phyloP scores from a whole-genome alignment of 2,113 vertebrate genomes.

The Xiphophorus couchianus region DNA sequence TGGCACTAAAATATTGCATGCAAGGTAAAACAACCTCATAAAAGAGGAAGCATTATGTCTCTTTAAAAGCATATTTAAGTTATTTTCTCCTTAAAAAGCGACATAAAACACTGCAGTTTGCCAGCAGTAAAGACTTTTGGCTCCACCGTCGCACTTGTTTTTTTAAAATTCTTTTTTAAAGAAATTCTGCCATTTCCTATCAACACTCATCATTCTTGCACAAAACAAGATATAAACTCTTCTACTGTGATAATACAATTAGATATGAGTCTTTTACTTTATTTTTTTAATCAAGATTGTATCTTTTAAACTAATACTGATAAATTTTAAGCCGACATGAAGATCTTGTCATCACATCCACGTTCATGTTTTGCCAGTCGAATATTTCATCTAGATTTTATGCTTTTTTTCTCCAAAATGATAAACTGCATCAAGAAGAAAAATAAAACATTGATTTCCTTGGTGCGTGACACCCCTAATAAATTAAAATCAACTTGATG shows the following conservation, averaged over 20 bases:
- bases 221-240: background rate
- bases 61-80: background rate
- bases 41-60: no score
- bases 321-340: background rate
- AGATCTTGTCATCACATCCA: background rate
- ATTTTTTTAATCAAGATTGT: background rate
- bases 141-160: background rate
- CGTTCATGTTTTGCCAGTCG: background rate
- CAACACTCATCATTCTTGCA: background rate
- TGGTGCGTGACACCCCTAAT: slow-evolving; percentile 16
- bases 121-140: background rate
- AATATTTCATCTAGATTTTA: slow-evolving; percentile 30
- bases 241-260: background rate
- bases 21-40: no score
- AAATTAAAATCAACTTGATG: slow-evolving; percentile 41
- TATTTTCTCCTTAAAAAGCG: background rate
- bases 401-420: slow-evolving; percentile 29
- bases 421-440: slow-evolving; percentile 21
- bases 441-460: slow-evolving; percentile 19
- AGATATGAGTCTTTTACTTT: background rate
- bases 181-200: background rate
- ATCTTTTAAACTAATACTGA: background rate
- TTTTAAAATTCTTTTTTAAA: no score
- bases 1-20: no score
- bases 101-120: background rate